These are phyloP conservation scores for Neopipo cinnamomea DNA, from an alignment of 2,113 vertebrate species.

Conservation along the genomic window DNA sequence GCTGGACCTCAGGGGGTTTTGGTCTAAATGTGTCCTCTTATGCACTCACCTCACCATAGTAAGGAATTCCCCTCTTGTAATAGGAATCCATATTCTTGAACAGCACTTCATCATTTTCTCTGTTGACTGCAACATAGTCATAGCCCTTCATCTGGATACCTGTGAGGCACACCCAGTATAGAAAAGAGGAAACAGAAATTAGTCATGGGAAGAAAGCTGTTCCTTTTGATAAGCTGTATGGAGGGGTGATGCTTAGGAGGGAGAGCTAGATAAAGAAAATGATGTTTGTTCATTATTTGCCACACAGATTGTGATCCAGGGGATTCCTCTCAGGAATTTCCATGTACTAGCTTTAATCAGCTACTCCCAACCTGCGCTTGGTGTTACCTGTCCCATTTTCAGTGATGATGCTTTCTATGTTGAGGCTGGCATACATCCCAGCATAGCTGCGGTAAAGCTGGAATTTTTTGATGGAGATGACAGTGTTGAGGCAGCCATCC, in stretches of 20 bases:
- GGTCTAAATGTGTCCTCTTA: not conserved
- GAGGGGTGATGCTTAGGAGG: not conserved
- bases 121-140: conserved; percentile 31
- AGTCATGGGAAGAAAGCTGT: not conserved
- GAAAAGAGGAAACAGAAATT: not conserved
- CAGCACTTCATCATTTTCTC: conserved; percentile 19
- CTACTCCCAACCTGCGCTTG: not conserved
- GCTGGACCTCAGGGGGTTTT: not conserved
- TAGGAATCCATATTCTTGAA: conserved; percentile 58
- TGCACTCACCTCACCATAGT: conserved; percentile 62
- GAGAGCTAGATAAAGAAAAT: not conserved
- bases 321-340: not conserved
- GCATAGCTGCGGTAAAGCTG: conserved; percentile 50
- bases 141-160: conserved; percentile 63
- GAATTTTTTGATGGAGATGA: conserved; percentile 47
- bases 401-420: conserved; percentile 23
- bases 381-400: conserved; percentile 75
- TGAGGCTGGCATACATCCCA: conserved; percentile 33
- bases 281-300: not conserved
- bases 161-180: not conserved
- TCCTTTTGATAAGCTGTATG: not conserved
- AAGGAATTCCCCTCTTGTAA: conserved; percentile 72
- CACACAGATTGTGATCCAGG: not conserved
- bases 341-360: not conserved
- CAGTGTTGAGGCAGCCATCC: conserved; percentile 59